Percentiles rank a stretch among this genome's conserved stretches.
Evolutionary conservation across 2,888 invertebrate species (phyloP).

Genomic region (Arrhopalites spinosus): DNA sequence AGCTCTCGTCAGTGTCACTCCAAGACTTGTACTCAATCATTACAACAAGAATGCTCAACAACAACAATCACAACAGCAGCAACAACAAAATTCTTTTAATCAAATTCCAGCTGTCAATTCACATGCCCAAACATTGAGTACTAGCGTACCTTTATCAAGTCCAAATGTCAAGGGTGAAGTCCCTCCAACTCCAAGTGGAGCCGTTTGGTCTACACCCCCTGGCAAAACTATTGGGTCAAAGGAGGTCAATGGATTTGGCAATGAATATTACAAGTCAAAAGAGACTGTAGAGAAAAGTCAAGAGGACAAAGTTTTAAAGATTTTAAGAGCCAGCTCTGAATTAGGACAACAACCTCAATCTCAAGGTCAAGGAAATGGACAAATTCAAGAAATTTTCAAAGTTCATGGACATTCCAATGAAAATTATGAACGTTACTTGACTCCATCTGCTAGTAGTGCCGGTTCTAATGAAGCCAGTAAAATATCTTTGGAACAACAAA

Average conservation of each 20-base stretch:
- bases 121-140: neutral
- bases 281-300: constrained; percentile 48
- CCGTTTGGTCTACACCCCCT: constrained; percentile 11
- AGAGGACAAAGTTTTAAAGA: constrained; percentile 53
- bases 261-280: constrained; percentile 41
- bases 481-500: neutral
- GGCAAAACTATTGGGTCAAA: neutral
- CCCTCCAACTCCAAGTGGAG: constrained; percentile 7
- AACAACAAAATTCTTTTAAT: neutral
- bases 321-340: constrained; percentile 35
- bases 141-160: constrained; percentile 1
- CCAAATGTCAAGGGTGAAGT: neutral
- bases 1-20: neutral
- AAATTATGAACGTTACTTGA: constrained; percentile 1
- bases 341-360: neutral
- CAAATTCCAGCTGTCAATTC: constrained; percentile 17
- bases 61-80: neutral
- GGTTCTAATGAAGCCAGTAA: neutral
- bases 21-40: constrained; percentile 27
- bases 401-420: neutral
- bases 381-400: neutral
- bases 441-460: neutral
- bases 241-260: constrained; percentile 8
- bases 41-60: neutral
- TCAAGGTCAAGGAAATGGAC: neutral